Evolutionary conservation across 2,888 invertebrate species (phyloP), one percentile per base, ranked within the genome.

Genomic region (Pristionchus maxplancki): DNA sequence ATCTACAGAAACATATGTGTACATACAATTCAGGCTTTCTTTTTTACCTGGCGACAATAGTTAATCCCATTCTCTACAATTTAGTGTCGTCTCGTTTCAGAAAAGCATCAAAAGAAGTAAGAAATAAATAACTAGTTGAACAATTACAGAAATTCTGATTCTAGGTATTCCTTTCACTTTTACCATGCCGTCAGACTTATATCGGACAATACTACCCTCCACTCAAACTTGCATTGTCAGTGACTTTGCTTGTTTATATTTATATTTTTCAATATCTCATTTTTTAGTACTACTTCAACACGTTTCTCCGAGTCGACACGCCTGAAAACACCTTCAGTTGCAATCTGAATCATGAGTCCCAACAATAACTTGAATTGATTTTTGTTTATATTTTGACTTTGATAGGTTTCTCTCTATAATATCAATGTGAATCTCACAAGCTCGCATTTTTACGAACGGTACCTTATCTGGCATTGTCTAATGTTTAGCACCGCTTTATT

Each of bases 21-120:
- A 85, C 15, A 34, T 6, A n/a, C 53, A 20, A 11, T 44, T 67
- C 86, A 93, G 93, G 93, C 28, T 89, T 93, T 48, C 90, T 93
- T 0, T 93, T 91, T 88, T 93, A 93, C 74, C 84, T 93, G 44
- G 91, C 92, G 24, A 90, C 92, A 3, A 91, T 92, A 17, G 87
- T 93, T 50, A 93, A 93, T 78, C 93, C 93, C 48, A 91, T 93
- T n/a, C 89, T 92, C 31, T 93, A 93, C 88, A 93, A 93, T 62
- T 58, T 92, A 3, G 91, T 91, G 2, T 92, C 92, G 0, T 89
- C 90, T 17, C 81, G 92, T n/a, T 93, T 93, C 86, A 81, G 92
- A 44, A 89, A 88, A 84, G 92, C 92, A 0, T 91, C 90, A 67
- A 91, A 91, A 67, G 92, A 92, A 34, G 91, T 92, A n/a, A 40